Evolutionary conservation across 2,888 invertebrate species (phyloP), one percentile per base, ranked within the genome.

Genomic region (Lepidonotus clava): DNA sequence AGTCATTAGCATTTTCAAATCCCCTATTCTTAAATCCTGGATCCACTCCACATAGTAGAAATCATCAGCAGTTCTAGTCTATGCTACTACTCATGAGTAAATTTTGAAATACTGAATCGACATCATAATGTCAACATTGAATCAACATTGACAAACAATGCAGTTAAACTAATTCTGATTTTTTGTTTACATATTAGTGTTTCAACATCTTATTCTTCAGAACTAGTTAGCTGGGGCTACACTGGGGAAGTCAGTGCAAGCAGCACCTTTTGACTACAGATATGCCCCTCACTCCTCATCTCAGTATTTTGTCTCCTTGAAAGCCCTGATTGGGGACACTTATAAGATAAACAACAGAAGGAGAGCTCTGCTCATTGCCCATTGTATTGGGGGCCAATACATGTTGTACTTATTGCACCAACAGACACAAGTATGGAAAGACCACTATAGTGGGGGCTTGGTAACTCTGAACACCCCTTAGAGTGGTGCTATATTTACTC

Each of bases 311-410:
- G 94, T 95, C 0, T 95, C 96, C 90, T 94, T 98, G 86, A 97
- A 97, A 93, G 92, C 94, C 0, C 95, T 98, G 0, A 96, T 98
- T 0, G 98, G 98, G 94, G 96, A 97, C 87, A 97, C 97, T 0
- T 98, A 97, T 92, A 93, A 90, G n/a, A 94, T 95, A 87, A 98
- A 98, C 94, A 96, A 96, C 88, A 96, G 97, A 89, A 95, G 95
- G 0, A 95, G 96, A 0, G 96, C 98, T 14, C 96, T 98, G 0
- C 93, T 98, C 0, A 93, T 99, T 66, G 96, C 96, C 18, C 99
- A 99, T 94, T 98, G 98, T 91, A 98, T 99, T 98, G 98, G 98
- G 0, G 97, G 97, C 8, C 96, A 97, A 0, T 97, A 98, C 96
- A 96, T 96, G 0, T 95, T 97, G 87, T 96, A 97, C 91, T 98